These are phyloP conservation scores for Acromyrmex echinatior DNA, from an alignment of 1,140 invertebrate species.

Conservation along the genomic window DNA sequence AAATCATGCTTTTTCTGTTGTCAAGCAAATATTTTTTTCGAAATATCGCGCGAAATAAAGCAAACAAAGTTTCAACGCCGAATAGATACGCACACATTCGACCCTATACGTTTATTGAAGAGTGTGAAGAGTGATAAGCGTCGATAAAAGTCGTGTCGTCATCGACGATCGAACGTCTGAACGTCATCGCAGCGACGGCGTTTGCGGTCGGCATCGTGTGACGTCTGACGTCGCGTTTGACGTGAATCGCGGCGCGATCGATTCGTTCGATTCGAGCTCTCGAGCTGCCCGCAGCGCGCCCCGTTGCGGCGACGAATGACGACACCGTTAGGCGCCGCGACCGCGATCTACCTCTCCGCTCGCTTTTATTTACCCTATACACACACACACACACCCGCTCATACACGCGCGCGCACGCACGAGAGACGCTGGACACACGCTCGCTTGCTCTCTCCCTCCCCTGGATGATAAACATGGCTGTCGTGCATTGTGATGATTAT, in stretches of 20 bases:
- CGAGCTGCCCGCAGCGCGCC: conserved; percentile 21
- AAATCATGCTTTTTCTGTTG: too few relatives aligned
- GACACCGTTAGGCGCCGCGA: conserved; percentile 19
- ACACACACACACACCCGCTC: background rate
- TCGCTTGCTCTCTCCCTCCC: conserved; percentile 26
- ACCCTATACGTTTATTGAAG: too few relatives aligned
- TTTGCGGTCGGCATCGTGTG: too few relatives aligned
- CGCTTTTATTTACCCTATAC: conserved; percentile 48
- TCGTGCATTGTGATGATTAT: conserved; percentile 73
- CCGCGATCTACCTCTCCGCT: conserved; percentile 9
- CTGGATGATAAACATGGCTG: conserved; percentile 70
- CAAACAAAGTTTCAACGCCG: too few relatives aligned
- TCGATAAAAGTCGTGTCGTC: background rate
- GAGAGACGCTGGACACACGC: conserved; percentile 23
- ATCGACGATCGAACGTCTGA: background rate
- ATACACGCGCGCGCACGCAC: background rate
- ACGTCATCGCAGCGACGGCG: too few relatives aligned
- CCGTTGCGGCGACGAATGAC: background rate
- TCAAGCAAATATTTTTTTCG: too few relatives aligned
- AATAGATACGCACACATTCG: too few relatives aligned
- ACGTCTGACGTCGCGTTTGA: conserved; percentile 22
- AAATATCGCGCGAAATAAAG: too few relatives aligned
- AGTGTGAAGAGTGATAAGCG: too few relatives aligned
- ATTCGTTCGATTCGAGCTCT: conserved; percentile 55
- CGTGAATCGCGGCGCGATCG: conserved; percentile 37